Base-by-base conservation (phyloP, 2,113 vertebrate genomes). In the Dasyurus viverrinus region DNA sequence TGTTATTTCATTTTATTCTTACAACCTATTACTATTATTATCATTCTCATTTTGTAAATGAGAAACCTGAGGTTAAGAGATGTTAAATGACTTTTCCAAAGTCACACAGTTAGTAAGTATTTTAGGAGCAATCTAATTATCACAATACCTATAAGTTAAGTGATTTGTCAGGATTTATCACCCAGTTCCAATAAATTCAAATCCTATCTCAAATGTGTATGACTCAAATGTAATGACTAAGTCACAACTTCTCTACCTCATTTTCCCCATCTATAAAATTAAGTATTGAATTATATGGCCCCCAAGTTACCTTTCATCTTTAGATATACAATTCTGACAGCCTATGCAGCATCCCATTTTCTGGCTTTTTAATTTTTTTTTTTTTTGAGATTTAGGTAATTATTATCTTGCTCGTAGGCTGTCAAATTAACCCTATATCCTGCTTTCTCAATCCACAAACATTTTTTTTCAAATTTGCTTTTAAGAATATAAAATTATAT, bases 111-210 rank as follows among this genome's bases (percentile, higher is more conserved):
- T 76, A 76, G 14, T 14, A 76, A 76, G 60, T 76, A n/a, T 76
- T 14, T 76, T 76, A n/a, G 12, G 30, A 76, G 30, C 30, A 76
- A n/a, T 76, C 60, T 76, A 76, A 76, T 3, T 54, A 54, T 23
- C 11, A 76, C 60, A 16, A 36, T 98, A 98, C 98, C 98, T n/a
- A n/a, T 19, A 54, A 54, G 27, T 60, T 76, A 60, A 55, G 27
- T 60, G 30, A 76, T n/a, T 76, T n/a, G 60, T 27, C 57, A 60
- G 57, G 57, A 60, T 60, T 68, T 68, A 3, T n/a, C 30, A 68
- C 3, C 3, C 12, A 68, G 11, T 68, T 68, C 11, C 60, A 76
- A 16, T 36, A n/a, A 76, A 76, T n/a, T 76, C 60, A 76, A 76
- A 19, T n/a, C 14, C 60, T n/a, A 1, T 8, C 14, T 68, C 30